Base-by-base conservation (phyloP, 2,797 vertebrate genomes). In the Micromesistius poutassou region DNA sequence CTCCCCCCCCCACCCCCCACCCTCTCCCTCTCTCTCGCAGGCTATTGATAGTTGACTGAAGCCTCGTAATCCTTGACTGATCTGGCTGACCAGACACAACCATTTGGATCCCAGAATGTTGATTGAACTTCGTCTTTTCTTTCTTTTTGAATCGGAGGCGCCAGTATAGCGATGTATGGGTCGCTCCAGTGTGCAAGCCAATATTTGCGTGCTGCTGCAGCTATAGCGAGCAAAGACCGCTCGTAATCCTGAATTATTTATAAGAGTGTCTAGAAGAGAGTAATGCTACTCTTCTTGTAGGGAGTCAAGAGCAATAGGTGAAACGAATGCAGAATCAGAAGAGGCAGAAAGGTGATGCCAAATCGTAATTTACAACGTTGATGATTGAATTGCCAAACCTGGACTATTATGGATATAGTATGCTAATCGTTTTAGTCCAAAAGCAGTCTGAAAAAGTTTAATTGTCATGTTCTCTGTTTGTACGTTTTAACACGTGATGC, bases 161-260 rank as follows among this genome's bases (percentile, higher is more conserved):
- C 76, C 75, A 70, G 82, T 78, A 40, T 77, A 73, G n/a, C n/a
- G 35, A 40, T n/a, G n/a, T n/a, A n/a, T 73, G 35, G 71, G 71
- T 30, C 72, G 38, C 19, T 38, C 13, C 12, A 42, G 46, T 55
- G 46, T 55, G 40, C 40, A 14, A 42, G 40, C 40, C 40, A 13
- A 13, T 42, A 42, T 42, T 13, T 42, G 40, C 40, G 40, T 85
- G 86, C 85, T 88, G 85, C 89, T 88, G 85, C 89, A 91, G 86
- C 76, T 86, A 84, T 55, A 77, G 86, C 85, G 71, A 75, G 86
- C 86, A 81, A 78, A 86, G 81, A 91, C 88, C 86, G 89, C 87
- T 93, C 90, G 91, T 90, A 86, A 85, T 81, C 81, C 80, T 94
- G 91, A 93, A 94, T 94, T 91, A 94, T 95, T 93, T 88, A 94